Evolutionary conservation across 2,113 vertebrate species (phyloP).

Genomic region (Sturnus vulgaris): DNA sequence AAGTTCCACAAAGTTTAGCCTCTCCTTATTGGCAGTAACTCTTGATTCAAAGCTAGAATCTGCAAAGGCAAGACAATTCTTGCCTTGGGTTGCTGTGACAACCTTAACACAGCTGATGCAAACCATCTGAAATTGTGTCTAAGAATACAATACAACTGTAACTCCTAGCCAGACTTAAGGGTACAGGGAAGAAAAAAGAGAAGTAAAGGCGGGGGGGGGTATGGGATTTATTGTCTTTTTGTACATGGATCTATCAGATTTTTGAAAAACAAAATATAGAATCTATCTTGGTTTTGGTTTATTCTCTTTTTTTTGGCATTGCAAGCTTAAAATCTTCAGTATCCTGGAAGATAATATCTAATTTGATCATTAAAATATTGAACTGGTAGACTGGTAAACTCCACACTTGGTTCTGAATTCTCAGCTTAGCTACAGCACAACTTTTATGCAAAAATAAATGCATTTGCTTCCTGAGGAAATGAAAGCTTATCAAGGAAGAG

Average conservation of each 20-base stretch:
- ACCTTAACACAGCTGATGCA: neutral
- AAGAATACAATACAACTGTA: neutral
- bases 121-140: neutral
- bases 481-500: neutral
- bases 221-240: neutral
- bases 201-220: neutral
- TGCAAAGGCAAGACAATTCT: conserved; percentile 34
- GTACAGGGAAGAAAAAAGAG: neutral
- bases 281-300: neutral
- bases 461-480: neutral
- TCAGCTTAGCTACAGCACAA: neutral
- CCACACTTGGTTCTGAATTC: neutral
- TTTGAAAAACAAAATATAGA: neutral
- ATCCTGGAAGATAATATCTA: neutral
- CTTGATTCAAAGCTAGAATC: neutral
- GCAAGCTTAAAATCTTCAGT: neutral
- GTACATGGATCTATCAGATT: neutral
- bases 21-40: neutral
- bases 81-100: conserved; percentile 55
- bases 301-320: neutral
- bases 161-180: neutral
- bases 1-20: conserved; percentile 15
- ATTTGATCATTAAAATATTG: neutral
- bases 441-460: neutral
- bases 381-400: neutral